Evolutionary conservation across 2,888 invertebrate species (phyloP).

Genomic region (Epinotia bilunana): DNA sequence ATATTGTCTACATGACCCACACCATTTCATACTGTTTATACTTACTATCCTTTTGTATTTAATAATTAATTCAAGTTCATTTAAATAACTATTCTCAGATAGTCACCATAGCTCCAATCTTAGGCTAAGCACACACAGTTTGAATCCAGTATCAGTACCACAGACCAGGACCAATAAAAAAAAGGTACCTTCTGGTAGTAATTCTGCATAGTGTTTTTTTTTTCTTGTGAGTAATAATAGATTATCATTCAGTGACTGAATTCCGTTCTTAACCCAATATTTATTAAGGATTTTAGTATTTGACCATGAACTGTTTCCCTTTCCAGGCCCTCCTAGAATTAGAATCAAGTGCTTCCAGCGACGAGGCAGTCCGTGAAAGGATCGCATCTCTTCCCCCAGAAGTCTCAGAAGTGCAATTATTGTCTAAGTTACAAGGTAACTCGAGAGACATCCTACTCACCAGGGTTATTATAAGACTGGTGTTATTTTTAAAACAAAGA

Average conservation of each 20-base stretch:
- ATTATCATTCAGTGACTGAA: too few species aligned
- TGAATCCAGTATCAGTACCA: too few species aligned
- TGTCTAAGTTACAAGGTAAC: conserved; percentile 93
- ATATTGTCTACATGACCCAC: not conserved
- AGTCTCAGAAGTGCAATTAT: conserved; percentile 95
- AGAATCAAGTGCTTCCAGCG: conserved; percentile 97
- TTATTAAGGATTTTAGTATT: conserved; percentile 4
- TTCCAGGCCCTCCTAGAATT: conserved; percentile 89
- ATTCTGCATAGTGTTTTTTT: too few species aligned
- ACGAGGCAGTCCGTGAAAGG: conserved; percentile 95
- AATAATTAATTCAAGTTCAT: not conserved
- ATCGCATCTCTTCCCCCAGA: conserved; percentile 97
- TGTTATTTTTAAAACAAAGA: conserved; percentile 45
- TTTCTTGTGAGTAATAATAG: too few species aligned
- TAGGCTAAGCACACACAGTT: too few species aligned
- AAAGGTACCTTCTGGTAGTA: too few species aligned
- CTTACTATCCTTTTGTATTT: not conserved
- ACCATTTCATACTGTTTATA: not conserved
- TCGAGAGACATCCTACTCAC: conserved; percentile 49
- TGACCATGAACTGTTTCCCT: conserved; percentile 8
- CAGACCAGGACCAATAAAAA: too few species aligned
- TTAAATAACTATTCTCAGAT: not conserved
- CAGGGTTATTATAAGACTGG: conserved; percentile 40
- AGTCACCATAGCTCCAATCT: not conserved
- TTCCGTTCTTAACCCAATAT: not conserved